Evolutionary conservation across 2,888 invertebrate species (phyloP), one percentile per base, ranked within the genome.

Genomic region (Lepidonotus clava): DNA sequence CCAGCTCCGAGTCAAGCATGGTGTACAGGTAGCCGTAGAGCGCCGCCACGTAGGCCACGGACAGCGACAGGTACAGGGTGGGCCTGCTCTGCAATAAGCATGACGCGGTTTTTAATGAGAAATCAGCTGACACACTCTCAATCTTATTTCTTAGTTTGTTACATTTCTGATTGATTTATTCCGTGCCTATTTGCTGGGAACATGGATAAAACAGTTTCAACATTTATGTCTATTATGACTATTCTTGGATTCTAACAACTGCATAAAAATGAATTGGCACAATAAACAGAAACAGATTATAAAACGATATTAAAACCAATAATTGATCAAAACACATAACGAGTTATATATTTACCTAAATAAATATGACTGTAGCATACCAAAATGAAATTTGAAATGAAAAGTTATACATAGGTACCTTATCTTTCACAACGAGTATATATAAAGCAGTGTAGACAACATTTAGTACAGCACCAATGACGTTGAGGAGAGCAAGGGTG

Each of bases 21-120:
- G 34, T 36, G 66, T 71, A 87, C 71, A 89, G 56, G 87, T 89
- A 89, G 2, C 40, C 34, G 61, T 89, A 89, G 36, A 89, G 77
- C 24, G 28, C 56, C 14, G 61, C 51, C 24, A 86, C 28, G 71
- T 87, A 88, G 4, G 83, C 56, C 14, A 85, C 51, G n/a, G 32
- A n/a, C 24, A 66, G 46, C 0, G 85, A 77, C 36, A 84, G 38
- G 34, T 61, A 24, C 11, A 83, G 46, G 28, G 66, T 18, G 1
- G 67, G 36, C 1, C 56, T 38, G 14, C 34, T 51, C 86, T 86
- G 83, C 11, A 32, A 21, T 24, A 56, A 61, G 36, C 1, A 5
- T 41, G 8, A 6, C 24, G 28, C 24, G 5, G 0, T 38, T 24
- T 18, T 36, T 66, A 28, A 66, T 14, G 11, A 66, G 6, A 66